Percentiles rank a stretch among this genome's conserved stretches.
These are phyloP conservation scores for Plemyria rubiginata DNA, from an alignment of 2,888 invertebrate genomes.

Conservation along the genomic window DNA sequence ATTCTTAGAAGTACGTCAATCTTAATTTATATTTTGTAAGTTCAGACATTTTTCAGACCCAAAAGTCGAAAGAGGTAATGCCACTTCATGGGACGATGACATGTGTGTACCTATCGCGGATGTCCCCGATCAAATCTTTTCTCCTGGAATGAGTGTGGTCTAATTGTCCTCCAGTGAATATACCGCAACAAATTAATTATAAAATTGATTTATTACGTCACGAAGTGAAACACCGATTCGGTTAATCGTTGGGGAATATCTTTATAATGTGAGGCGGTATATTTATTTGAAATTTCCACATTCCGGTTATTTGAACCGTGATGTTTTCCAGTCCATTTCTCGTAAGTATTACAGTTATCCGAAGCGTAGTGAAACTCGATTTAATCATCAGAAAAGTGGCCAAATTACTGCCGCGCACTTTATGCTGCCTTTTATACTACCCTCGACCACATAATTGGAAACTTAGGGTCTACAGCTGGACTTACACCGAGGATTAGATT, in stretches of 20 bases:
- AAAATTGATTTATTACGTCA: background rate
- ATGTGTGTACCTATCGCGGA: too few relatives aligned
- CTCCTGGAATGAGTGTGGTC: too few relatives aligned
- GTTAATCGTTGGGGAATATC: conserved; percentile 5
- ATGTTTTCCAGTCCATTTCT: conserved; percentile 81
- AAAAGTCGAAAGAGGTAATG: too few relatives aligned
- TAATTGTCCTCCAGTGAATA: too few relatives aligned
- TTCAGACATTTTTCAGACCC: too few relatives aligned
- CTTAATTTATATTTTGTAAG: too few relatives aligned
- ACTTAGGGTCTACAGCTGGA: conserved; percentile 76
- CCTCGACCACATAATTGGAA: conserved; percentile 81
- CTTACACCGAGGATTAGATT: conserved; percentile 67
- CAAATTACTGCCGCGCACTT: conserved; percentile 81
- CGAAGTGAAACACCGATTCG: background rate
- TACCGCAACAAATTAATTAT: too few relatives aligned
- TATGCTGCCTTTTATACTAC: conserved; percentile 80
- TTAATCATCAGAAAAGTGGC: conserved; percentile 82
- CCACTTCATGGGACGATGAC: too few relatives aligned
- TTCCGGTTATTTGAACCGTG: conserved; percentile 77
- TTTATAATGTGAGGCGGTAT: conserved; percentile 10
- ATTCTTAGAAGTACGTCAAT: too few relatives aligned
- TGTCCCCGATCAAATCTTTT: too few relatives aligned
- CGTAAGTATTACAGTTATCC: conserved; percentile 78
- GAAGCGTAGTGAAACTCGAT: conserved; percentile 82
- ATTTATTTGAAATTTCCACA: conserved; percentile 52